Conservation (phyloP, 2,888 invertebrate genomes). For the Cryptus viduatorius region DNA sequence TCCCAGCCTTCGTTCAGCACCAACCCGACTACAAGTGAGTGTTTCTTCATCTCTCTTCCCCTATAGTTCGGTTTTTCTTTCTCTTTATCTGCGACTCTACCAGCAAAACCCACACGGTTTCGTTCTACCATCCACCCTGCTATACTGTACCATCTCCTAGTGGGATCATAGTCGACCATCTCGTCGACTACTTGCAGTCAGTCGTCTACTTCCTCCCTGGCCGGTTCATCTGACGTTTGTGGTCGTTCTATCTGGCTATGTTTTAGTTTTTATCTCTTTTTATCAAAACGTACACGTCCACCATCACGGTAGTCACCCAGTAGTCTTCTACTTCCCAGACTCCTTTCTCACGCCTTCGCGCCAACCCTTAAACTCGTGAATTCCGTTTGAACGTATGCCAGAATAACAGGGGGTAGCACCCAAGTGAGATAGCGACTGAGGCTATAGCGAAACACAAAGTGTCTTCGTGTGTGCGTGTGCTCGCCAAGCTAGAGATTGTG, state of each 20-base stretch:
- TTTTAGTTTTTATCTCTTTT: constrained; percentile 31
- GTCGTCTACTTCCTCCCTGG: constrained; percentile 15
- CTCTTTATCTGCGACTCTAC: constrained; percentile 12
- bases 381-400: constrained; percentile 79
- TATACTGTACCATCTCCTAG: background rate
- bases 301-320: constrained; percentile 15
- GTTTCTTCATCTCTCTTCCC: constrained; percentile 35
- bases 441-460: constrained; percentile 29
- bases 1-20: constrained; percentile 41
- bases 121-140: background rate
- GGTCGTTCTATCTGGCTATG: constrained; percentile 26
- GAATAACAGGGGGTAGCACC: constrained; percentile 67
- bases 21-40: constrained; percentile 26
- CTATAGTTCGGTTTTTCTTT: constrained; percentile 29
- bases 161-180: constrained; percentile 15
- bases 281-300: constrained; percentile 11
- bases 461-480: constrained; percentile 18
- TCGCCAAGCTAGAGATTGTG: constrained; percentile 47
- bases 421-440: background rate
- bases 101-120: constrained; percentile 9
- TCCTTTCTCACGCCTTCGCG: constrained; percentile 48
- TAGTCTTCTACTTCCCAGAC: constrained; percentile 18
- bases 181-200: constrained; percentile 24
- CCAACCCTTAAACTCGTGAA: constrained; percentile 68
- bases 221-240: constrained; percentile 10